A percentile compares a stretch with the other conserved stretches of the same genome.
Conservation (phyloP, 2,113 vertebrate genomes). For the Corythoichthys intestinalis region DNA sequence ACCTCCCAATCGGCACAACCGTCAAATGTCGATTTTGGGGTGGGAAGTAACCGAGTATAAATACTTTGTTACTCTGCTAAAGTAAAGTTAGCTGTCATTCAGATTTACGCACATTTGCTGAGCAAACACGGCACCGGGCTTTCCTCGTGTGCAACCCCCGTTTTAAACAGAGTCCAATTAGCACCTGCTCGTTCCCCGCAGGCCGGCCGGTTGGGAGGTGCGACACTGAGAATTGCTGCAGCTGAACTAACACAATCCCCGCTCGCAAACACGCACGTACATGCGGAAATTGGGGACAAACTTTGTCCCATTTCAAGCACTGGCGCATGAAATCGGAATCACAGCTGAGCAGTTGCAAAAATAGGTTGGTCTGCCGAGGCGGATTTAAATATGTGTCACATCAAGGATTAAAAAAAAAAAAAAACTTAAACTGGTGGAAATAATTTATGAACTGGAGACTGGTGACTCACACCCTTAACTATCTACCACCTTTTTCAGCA, state of each 20-base stretch:
- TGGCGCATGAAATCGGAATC: background rate
- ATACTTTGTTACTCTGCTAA: background rate
- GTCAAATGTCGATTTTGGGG: slow-evolving; percentile 12
- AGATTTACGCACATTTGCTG: slow-evolving; percentile 15
- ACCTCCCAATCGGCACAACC: slow-evolving; percentile 26
- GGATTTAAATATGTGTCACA: background rate
- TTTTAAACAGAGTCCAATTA: slow-evolving; percentile 55
- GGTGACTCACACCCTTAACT: background rate
- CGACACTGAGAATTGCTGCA: slow-evolving; percentile 43
- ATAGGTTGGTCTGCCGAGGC: background rate
- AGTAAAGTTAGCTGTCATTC: slow-evolving; percentile 1
- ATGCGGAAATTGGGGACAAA: slow-evolving; percentile 6
- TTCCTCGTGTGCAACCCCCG: slow-evolving; percentile 18
- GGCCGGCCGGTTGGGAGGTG: slow-evolving; percentile 29
- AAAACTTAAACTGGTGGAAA: background rate
- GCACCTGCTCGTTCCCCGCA: slow-evolving; percentile 34
- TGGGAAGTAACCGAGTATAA: background rate
- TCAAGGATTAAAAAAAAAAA: background rate
- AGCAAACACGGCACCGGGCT: slow-evolving; percentile 32
- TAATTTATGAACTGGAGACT: background rate
- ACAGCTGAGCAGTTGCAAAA: background rate
- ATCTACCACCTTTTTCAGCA: background rate
- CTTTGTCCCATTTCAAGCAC: slow-evolving; percentile 6
- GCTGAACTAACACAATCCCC: slow-evolving; percentile 46
- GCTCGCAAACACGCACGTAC: slow-evolving; percentile 2